Evolutionary conservation across 2,797 vertebrate genomes (phyloP).

Genomic region (Pangasius macronema): DNA sequence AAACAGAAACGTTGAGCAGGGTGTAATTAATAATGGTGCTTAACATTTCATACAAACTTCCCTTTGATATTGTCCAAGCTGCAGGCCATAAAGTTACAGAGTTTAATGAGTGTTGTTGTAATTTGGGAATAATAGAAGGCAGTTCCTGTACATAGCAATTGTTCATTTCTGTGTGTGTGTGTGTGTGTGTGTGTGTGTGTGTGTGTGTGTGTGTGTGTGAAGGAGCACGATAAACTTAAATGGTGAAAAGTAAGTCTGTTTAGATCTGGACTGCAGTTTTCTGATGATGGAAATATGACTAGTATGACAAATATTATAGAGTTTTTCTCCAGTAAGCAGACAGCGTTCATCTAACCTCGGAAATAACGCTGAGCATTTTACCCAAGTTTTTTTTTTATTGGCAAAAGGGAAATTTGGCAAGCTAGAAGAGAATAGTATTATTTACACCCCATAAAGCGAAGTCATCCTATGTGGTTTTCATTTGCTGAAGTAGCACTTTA

Average conservation of each 20-base stretch:
- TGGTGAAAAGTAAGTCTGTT: background rate
- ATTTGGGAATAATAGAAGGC: constrained; percentile 46
- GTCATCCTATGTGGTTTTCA: constrained; percentile 18
- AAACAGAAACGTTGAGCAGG: constrained; percentile 7
- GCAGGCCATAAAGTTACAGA: constrained; percentile 37
- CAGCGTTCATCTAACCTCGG: background rate
- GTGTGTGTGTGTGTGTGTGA: background rate
- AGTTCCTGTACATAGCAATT: constrained; percentile 11
- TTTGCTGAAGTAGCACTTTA: constrained; percentile 25
- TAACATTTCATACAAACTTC: background rate
- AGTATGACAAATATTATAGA: background rate
- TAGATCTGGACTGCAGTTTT: background rate
- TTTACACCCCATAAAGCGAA: constrained; percentile 35
- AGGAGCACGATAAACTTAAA: background rate
- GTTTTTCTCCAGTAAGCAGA: background rate
- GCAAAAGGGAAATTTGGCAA: constrained; percentile 25
- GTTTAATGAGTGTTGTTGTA: constrained; percentile 34
- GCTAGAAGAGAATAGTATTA: constrained; percentile 9
- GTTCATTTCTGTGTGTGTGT: constrained; percentile 21
- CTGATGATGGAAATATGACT: constrained; percentile 10
- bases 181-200: background rate
- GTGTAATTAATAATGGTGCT: constrained; percentile 28
- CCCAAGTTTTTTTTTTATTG: background rate
- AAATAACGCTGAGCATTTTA: background rate
- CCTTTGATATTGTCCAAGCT: constrained; percentile 27